Evolutionary conservation across 1,140 invertebrate species (phyloP).

Genomic region (Pantala flavescens): DNA sequence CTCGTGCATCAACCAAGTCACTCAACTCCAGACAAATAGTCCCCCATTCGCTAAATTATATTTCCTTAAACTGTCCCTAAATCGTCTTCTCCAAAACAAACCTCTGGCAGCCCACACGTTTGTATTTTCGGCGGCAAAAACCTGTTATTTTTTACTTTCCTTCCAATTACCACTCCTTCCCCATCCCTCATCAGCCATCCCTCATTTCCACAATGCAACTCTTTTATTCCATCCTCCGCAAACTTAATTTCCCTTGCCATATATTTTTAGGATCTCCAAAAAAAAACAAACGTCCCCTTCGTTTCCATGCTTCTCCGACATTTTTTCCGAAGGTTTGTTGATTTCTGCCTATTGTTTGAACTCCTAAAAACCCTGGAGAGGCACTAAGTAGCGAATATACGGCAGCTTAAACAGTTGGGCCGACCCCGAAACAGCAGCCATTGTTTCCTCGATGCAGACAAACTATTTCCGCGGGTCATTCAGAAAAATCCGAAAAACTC

Average conservation of each 20-base stretch:
- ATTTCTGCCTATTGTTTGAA: background rate
- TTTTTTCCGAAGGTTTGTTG: constrained; percentile 2
- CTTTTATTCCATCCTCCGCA: background rate
- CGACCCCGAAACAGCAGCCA: background rate
- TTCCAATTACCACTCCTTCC: background rate
- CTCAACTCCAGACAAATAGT: too few species aligned
- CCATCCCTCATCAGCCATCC: background rate
- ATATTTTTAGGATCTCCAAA: background rate
- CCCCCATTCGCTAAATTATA: too few species aligned
- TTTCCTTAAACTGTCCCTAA: background rate
- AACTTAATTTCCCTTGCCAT: constrained; percentile 2
- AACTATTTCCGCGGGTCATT: background rate
- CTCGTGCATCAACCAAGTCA: too few species aligned
- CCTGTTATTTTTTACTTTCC: background rate
- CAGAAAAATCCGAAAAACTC: background rate
- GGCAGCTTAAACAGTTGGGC: background rate
- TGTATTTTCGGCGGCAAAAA: background rate
- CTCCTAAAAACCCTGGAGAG: background rate
- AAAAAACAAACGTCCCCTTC: too few species aligned
- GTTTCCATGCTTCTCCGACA: background rate
- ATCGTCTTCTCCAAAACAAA: background rate
- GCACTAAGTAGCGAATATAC: background rate
- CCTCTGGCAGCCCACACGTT: background rate
- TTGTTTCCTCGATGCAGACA: background rate
- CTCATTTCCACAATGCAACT: background rate